Evolutionary conservation across 2,888 invertebrate species (phyloP), one percentile per base, ranked within the genome.

Genomic region (Zaprionus obscuricornis): DNA sequence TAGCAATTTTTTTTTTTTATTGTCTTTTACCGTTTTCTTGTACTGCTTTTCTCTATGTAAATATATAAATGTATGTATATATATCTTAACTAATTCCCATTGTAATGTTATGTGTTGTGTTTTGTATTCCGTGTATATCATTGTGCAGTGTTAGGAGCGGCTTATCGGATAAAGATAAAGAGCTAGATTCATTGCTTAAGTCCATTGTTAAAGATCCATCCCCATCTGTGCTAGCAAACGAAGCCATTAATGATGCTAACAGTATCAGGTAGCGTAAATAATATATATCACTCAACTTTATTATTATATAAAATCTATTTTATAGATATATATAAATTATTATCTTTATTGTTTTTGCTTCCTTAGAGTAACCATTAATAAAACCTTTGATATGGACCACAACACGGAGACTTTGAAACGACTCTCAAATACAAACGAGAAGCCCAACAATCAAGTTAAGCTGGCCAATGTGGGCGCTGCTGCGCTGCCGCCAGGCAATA

Each of bases 401-500:
- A 93, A 92, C 78, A 92, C 93, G 49, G 94, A 94, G 72, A 92
- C 93, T 22, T 91, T 93, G 72, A 94, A 94, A 87, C 92, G 93
- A 78, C 91, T 91, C 10, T 92, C 93, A 69, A 92, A 92, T 24
- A 92, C 92, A 66, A 79, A 87, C 8, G 93, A 93, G 87, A 91
- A 94, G 74, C 94, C 94, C 52, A 95, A 95, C 86, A 95, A 95
- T 90, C 93, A 93, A 88, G 91, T 92, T 34, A 93, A 93, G 88
- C 92, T 93, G 87, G 93, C 94, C 71, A 91, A 93, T 72, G 90
- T 92, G 33, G 93, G 92, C 26, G 92, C 92, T 17, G 87, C 90
- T 0, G 94, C 95, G 14, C 37, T 97, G 57, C 97, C 97, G 36
- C 96, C 96, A 5, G 96, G 97, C 68, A 96, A 97, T 88, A 93